These are phyloP conservation scores for Tympanuchus pallidicinctus DNA, from an alignment of 2,113 vertebrate genomes.

Conservation along the genomic window DNA sequence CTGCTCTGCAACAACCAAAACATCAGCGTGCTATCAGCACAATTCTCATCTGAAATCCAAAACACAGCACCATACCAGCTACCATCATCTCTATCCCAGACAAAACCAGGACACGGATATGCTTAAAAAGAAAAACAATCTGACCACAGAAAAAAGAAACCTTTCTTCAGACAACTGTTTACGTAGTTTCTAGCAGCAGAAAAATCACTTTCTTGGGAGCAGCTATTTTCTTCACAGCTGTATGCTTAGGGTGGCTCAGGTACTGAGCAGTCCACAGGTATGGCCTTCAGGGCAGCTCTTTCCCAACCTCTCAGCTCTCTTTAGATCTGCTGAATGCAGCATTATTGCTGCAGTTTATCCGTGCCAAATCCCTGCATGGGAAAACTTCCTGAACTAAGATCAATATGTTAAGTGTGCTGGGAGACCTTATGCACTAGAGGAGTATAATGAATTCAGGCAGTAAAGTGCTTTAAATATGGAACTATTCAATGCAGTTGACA, in stretches of 20 bases:
- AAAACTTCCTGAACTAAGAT: neutral
- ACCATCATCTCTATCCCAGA: neutral
- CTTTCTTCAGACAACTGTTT: neutral
- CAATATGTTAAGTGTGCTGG: fast-evolving
- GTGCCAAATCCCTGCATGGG: neutral
- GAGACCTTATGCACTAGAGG: neutral
- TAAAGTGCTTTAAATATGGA: neutral
- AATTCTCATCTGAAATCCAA: neutral
- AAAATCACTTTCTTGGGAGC: neutral
- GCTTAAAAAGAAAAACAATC: neutral
- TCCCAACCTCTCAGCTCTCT: neutral
- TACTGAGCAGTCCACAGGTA: neutral
- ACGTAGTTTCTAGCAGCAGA: neutral
- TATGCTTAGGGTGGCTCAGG: neutral
- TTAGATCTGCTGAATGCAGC: neutral
- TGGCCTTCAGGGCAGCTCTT: neutral
- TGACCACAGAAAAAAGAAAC: neutral
- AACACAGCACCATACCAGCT: neutral
- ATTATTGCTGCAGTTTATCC: neutral
- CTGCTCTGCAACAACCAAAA: neutral
- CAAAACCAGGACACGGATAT: neutral
- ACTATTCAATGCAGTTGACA: neutral
- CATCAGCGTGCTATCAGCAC: neutral
- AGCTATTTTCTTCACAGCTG: neutral
- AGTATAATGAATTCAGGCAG: neutral